A percentile compares a stretch with the other conserved stretches of the same genome.
Conservation (phyloP, 2,888 invertebrate genomes). For the Catocala sponsa region DNA sequence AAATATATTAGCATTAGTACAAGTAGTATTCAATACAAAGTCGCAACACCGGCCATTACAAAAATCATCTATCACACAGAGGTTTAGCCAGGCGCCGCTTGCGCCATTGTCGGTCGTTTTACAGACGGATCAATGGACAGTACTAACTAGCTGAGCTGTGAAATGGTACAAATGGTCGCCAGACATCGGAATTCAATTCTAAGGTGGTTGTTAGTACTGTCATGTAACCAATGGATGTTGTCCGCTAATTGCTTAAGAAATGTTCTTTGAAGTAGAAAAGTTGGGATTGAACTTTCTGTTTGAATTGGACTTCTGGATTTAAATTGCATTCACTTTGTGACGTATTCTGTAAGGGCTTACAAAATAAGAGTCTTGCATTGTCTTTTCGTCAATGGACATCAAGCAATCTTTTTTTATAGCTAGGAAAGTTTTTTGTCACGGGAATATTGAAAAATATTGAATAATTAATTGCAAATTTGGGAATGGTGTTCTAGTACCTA, state of each 20-base stretch:
- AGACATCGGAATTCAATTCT: slow-evolving; percentile 53
- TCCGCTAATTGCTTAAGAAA: slow-evolving; percentile 42
- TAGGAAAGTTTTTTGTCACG: too few relatives aligned
- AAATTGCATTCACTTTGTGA: not conserved
- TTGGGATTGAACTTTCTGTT: slow-evolving; percentile 12
- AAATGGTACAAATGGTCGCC: slow-evolving; percentile 76
- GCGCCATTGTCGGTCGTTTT: slow-evolving; percentile 70
- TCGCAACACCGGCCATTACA: slow-evolving; percentile 33
- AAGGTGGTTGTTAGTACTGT: slow-evolving; percentile 48
- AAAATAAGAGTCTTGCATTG: too few relatives aligned
- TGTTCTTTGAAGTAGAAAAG: slow-evolving; percentile 10
- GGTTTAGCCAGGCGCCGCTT: slow-evolving; percentile 53
- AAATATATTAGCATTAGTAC: too few relatives aligned
- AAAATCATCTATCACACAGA: slow-evolving; percentile 64
- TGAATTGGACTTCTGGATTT: slow-evolving; percentile 12
- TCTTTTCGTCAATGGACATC: too few relatives aligned
- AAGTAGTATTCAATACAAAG: not conserved
- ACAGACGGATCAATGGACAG: slow-evolving; percentile 80
- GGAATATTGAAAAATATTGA: too few relatives aligned
- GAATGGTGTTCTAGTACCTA: too few relatives aligned
- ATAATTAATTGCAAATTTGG: too few relatives aligned
- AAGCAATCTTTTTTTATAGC: too few relatives aligned
- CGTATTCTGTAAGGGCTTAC: not conserved
- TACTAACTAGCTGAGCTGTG: slow-evolving; percentile 78
- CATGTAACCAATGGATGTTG: slow-evolving; percentile 38